These are phyloP conservation scores for Scaptomyza tumidula DNA, from an alignment of 2,888 invertebrate genomes.

Conservation along the genomic window DNA sequence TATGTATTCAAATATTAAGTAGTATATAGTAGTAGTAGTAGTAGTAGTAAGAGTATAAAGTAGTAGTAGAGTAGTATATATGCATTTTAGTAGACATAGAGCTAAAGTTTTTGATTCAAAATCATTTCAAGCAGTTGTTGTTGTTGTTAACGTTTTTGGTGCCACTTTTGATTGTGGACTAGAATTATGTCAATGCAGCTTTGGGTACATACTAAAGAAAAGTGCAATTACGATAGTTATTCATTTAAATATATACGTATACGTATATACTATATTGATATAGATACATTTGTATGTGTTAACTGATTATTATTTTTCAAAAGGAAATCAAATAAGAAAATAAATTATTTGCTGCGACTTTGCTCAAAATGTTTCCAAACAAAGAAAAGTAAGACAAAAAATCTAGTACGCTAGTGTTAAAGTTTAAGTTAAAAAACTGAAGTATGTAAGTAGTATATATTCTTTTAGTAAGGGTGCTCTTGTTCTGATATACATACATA, in stretches of 20 bases:
- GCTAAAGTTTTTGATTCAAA: slow-evolving; percentile 62
- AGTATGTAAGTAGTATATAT: slow-evolving; percentile 11
- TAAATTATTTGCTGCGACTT: slow-evolving; percentile 28
- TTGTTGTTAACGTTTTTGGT: slow-evolving; percentile 43
- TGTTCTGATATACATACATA: slow-evolving; percentile 30
- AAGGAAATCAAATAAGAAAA: slow-evolving; percentile 1
- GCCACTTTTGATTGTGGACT: slow-evolving; percentile 60
- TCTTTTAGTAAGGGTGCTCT: slow-evolving; percentile 49
- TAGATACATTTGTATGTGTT: slow-evolving; percentile 21
- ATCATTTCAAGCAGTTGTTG: slow-evolving; percentile 64
- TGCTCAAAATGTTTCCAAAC: slow-evolving; percentile 11
- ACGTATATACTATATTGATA: slow-evolving; percentile 4
- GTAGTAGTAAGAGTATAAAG: slow-evolving; percentile 45
- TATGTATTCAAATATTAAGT: slow-evolving; percentile 62
- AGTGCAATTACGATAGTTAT: slow-evolving; percentile 72
- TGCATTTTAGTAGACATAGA: slow-evolving; percentile 74
- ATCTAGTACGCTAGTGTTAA: slow-evolving; percentile 29
- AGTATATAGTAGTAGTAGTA: slow-evolving; percentile 41
- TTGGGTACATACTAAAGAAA: slow-evolving; percentile 69
- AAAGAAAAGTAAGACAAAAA: slow-evolving; percentile 2
- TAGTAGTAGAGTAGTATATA: slow-evolving; percentile 37
- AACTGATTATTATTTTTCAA: slow-evolving; percentile 9
- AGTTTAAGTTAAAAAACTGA: slow-evolving; percentile 20
- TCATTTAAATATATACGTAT: slow-evolving; percentile 31
- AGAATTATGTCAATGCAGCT: slow-evolving; percentile 70